Evolutionary conservation across 1,140 invertebrate genomes (phyloP).

Genomic region (Pararge aegeria): DNA sequence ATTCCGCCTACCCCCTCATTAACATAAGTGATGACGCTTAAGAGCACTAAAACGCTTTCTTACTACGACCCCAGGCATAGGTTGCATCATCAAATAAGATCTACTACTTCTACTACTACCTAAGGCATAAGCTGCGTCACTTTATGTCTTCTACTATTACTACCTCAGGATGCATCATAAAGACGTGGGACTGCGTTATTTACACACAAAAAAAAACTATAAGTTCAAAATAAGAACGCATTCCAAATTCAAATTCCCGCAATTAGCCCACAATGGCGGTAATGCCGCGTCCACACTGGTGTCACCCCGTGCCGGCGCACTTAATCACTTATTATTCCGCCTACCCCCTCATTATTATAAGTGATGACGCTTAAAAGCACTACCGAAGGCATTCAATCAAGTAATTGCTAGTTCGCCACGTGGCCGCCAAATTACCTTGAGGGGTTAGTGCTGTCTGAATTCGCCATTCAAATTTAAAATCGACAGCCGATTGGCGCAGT

Average conservation of each 20-base stretch:
- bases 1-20: conserved; percentile 60
- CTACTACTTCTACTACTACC: no score
- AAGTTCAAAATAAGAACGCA: conserved; percentile 18
- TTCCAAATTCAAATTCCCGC: conserved; percentile 54
- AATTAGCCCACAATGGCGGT: conserved; percentile 57
- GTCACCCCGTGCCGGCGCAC: conserved; percentile 57
- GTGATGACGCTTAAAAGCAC: conserved; percentile 69
- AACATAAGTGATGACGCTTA: conserved; percentile 68
- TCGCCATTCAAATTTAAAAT: conserved; percentile 4
- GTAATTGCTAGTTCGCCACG: conserved; percentile 64
- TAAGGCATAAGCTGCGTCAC: no score
- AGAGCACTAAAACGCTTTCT: conserved; percentile 58
- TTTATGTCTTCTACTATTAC: no score
- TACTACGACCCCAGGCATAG: no score
- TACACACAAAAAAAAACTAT: no score
- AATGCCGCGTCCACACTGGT: conserved; percentile 63
- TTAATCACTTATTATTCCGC: conserved; percentile 38
- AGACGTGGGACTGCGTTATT: no score
- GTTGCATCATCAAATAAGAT: no score
- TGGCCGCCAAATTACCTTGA: conserved; percentile 24
- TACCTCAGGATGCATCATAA: no score
- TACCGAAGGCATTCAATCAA: conserved; percentile 64
- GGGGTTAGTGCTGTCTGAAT: conserved; percentile 21
- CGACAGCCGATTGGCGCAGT: no score
- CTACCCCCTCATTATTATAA: conserved; percentile 67